Conservation (phyloP, 2,797 vertebrate genomes). For the Phoeniculus purpureus region DNA sequence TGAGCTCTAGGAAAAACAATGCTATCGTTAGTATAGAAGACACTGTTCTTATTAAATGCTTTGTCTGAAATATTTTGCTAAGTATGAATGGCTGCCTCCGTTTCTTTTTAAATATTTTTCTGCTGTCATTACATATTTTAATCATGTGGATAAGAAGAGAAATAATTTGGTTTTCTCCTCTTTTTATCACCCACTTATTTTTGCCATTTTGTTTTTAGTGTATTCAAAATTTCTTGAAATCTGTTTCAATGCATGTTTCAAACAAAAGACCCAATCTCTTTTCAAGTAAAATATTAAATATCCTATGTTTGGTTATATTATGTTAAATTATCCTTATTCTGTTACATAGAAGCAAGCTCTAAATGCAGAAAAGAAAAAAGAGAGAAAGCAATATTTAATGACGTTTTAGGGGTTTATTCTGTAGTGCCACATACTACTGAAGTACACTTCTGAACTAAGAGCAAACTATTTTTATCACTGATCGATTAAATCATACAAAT, state of each 20-base stretch:
- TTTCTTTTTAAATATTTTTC: not conserved
- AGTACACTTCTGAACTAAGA: not conserved
- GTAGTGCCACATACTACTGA: not conserved
- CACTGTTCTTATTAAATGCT: not conserved
- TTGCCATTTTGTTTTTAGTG: no score
- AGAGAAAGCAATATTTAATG: not conserved
- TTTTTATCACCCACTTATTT: not conserved
- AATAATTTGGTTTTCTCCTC: not conserved
- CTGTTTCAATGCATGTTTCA: no score
- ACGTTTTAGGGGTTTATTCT: not conserved
- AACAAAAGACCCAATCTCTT: no score
- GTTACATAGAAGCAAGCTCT: not conserved
- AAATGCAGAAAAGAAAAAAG: not conserved
- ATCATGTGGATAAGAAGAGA: not conserved
- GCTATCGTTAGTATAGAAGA: not conserved
- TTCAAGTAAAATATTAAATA: no score
- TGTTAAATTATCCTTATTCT: not conserved
- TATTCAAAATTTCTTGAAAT: no score
- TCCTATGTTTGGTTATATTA: no score
- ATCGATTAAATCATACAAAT: not conserved
- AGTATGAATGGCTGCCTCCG: not conserved
- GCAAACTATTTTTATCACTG: rapidly evolving
- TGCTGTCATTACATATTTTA: not conserved
- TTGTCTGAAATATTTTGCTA: not conserved
- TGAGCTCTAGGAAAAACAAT: not conserved